These are phyloP conservation scores for Medauroidea extradentata DNA, from an alignment of 1,140 invertebrate genomes.

Conservation along the genomic window DNA sequence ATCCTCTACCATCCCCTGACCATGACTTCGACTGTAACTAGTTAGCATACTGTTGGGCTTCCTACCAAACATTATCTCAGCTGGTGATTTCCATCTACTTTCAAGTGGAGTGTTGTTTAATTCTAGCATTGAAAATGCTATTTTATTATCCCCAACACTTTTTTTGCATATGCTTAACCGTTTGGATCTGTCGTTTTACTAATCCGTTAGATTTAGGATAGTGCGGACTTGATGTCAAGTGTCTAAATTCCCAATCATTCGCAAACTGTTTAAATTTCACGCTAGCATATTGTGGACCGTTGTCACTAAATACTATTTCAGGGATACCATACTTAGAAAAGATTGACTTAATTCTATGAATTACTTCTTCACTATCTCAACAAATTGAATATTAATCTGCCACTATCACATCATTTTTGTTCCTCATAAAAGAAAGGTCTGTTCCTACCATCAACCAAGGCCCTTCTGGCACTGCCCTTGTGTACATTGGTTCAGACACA, in stretches of 20 bases:
- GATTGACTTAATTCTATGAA: slow-evolving; percentile 13
- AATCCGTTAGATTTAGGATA: slow-evolving; percentile 38
- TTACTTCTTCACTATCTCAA: slow-evolving; percentile 21
- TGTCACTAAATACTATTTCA: slow-evolving; percentile 13
- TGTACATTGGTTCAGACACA: slow-evolving; percentile 20
- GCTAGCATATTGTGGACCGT: slow-evolving; percentile 9
- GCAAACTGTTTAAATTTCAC: slow-evolving; percentile 36
- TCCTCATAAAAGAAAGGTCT: slow-evolving; percentile 1
- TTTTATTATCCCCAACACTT: slow-evolving; percentile 30
- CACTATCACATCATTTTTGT: slow-evolving; percentile 18
- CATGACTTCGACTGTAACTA: neutral
- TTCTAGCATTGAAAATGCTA: slow-evolving; percentile 13
- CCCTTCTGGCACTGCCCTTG: slow-evolving; percentile 17
- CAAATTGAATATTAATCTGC: slow-evolving; percentile 26
- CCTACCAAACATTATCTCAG: slow-evolving; percentile 16
- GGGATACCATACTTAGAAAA: slow-evolving; percentile 21
- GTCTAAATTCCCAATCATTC: slow-evolving; percentile 35
- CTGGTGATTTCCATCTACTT: slow-evolving; percentile 9
- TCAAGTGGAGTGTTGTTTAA: slow-evolving; percentile 13
- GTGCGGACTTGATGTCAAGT: slow-evolving; percentile 37
- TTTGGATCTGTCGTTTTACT: slow-evolving; percentile 33
- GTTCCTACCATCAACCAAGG: slow-evolving; percentile 24
- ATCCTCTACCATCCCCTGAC: slow-evolving; percentile 11
- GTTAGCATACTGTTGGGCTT: slow-evolving; percentile 20
- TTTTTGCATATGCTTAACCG: slow-evolving; percentile 30